A percentile compares a stretch with the other conserved stretches of the same genome.
phyloP scores from a whole-genome alignment of 1,140 invertebrate genomes.

The Branchinecta lindahli region DNA sequence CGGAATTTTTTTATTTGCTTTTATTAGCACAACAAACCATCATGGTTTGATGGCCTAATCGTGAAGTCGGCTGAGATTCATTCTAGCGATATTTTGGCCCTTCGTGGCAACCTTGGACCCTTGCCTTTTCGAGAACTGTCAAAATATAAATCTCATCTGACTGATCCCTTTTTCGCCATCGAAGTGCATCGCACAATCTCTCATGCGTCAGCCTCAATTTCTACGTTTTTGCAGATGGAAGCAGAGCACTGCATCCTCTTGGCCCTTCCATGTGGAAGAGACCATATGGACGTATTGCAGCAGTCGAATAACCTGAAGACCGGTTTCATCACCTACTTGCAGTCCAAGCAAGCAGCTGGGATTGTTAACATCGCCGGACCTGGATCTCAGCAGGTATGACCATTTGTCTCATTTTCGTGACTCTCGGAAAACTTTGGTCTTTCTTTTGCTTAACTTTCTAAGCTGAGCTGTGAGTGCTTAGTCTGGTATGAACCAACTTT shows the following conservation, averaged over 20 bases:
- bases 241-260: slow-evolving; percentile 91
- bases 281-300: slow-evolving; percentile 77
- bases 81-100: too few relatives aligned
- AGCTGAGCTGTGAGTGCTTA: too few relatives aligned
- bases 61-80: too few relatives aligned
- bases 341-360: slow-evolving; percentile 89
- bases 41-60: too few relatives aligned
- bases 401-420: slow-evolving; percentile 18
- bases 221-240: slow-evolving; percentile 48
- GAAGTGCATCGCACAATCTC: too few relatives aligned
- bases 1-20: too few relatives aligned
- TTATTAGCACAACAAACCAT: too few relatives aligned
- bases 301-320: slow-evolving; percentile 76
- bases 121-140: too few relatives aligned
- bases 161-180: too few relatives aligned
- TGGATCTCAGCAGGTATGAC: slow-evolving; percentile 53
- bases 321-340: slow-evolving; percentile 90
- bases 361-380: slow-evolving; percentile 88
- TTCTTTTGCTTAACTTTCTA: not conserved
- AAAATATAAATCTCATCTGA: too few relatives aligned
- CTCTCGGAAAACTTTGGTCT: not conserved
- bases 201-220: too few relatives aligned
- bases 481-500: not conserved
- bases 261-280: slow-evolving; percentile 81
- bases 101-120: too few relatives aligned